Evolutionary conservation across 2,888 invertebrate genomes (phyloP).

Genomic region (Apodemia zela): DNA sequence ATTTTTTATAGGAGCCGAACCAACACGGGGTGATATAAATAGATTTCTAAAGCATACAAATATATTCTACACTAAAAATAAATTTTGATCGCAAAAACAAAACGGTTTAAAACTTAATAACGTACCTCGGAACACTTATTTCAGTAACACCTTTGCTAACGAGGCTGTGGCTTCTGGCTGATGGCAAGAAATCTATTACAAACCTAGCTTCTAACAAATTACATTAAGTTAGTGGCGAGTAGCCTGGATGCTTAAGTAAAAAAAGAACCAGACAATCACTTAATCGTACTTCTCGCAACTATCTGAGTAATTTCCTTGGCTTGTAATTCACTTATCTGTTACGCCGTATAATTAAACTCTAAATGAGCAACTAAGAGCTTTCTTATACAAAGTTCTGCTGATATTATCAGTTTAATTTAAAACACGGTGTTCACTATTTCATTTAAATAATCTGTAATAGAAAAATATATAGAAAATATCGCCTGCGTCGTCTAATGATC

Average conservation of each 20-base stretch:
- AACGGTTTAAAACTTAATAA: too few species aligned
- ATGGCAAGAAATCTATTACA: conserved; percentile 10
- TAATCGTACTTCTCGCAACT: neutral
- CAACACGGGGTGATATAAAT: too few species aligned
- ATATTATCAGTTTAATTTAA: too few species aligned
- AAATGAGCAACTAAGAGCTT: neutral
- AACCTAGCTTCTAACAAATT: neutral
- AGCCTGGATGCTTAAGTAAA: neutral
- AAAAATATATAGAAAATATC: too few species aligned
- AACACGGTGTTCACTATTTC: too few species aligned
- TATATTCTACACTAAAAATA: too few species aligned
- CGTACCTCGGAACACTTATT: neutral
- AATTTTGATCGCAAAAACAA: too few species aligned
- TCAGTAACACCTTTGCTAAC: neutral
- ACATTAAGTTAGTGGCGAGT: conserved; percentile 5
- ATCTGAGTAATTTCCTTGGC: neutral
- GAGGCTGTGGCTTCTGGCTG: conserved; percentile 3
- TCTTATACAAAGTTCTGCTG: too few species aligned
- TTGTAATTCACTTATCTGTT: neutral
- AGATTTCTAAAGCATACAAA: too few species aligned
- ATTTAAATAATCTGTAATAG: too few species aligned
- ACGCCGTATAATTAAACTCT: neutral
- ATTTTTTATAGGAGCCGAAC: too few species aligned
- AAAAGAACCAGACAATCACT: neutral
- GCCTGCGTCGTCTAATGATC: too few species aligned